Base-by-base conservation (phyloP, 23 tunicate species). In the Clavelina lepadiformis region DNA sequence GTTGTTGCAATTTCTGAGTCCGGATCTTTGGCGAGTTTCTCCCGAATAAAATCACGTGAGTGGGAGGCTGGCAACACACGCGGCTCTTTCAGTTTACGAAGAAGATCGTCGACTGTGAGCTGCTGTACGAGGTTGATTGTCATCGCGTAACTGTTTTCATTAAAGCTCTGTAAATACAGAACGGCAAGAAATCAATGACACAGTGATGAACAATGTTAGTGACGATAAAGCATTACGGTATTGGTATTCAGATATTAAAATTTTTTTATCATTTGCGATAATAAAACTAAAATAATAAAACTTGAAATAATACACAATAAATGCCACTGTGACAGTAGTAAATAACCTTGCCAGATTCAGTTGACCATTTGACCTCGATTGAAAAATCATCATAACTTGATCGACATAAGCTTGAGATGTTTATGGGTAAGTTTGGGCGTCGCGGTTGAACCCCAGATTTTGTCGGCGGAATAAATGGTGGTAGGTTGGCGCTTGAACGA, bases 1-100 rank as follows among this genome's bases (percentile, higher is more conserved):
- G 81, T 75, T 18, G 85, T 81, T 29, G 85, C 56, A 35, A 91
- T 76, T 15, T 91, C 98, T 19, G 80, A 70, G 18, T 91, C 91
- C 1, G 85, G 73, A 35, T 91, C 83, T 7, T 32, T 31, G 1
- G 81, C 34, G 2, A 82, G 64, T 56, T 76, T 91, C 51, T 75
- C 80, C 27, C 31, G 56, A 65, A 91, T 76, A 24, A 65, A 34
- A 1, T 72, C 63, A 25, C 35, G 63, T 21, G 95, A 66, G 3
- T 55, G 70, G 25, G n/a, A 65, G 11, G 85, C 45, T 5, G 51
- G 51, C 11, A 58, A 44, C 21, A 58, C 30, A 2, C 74, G 72
- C 28, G 31, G 47, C 34, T 67, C 33, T 34, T 75, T 58, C 52
- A 86, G 35, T 33, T 67, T 56, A 19, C 31, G 56, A 33, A 78